Evolutionary conservation across 2,797 vertebrate species (phyloP), one percentile per base, ranked within the genome.

Genomic region (Chaetophractus vellerosus): DNA sequence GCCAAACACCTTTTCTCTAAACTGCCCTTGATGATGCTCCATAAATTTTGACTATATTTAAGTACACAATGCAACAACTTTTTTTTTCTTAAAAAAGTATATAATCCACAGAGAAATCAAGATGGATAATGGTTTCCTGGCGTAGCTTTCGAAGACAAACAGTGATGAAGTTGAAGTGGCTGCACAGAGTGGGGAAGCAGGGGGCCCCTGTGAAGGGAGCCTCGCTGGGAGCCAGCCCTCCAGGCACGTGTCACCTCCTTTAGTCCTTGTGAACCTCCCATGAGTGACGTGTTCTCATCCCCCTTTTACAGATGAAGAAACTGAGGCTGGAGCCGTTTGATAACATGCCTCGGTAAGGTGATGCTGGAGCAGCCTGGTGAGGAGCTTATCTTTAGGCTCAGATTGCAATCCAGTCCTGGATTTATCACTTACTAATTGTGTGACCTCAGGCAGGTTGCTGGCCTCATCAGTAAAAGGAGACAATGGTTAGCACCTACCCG

Each of bases 1-100:
- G 10, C 66, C 82, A 79, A 87, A 88, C 8, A 9, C 33, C 61
- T 41, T 63, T 90, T 83, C 61, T 90, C n/a, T 69, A 45, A 74
- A 63, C 21, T 38, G 8, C 59, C 10, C 24, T 7, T 2, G 0
- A 69, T n/a, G 38, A 23, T 64, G 31, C 57, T 41, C 50, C 57
- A 69, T 86, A 89, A 75, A 87, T 79, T 83, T 78, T 78, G 80
- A 79, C 16, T 75, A 75, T 48, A 26, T 11, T 3, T 16, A 81
- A 79, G n/a, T 45, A 55, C 16, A 31, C 79, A 63, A n/a, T 69
- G 38, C 26, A 68, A 78, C 74, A 36, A 18, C 5, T 48, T 72
- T 63, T 76, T 64, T 63, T 38, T 45, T 3, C 69, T 48, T 45
- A 45, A 45, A 45, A 45, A 63, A 72, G 66, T 87, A 26, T 64